Conservation (phyloP, 2,113 vertebrate species). For the Alethe diademata region DNA sequence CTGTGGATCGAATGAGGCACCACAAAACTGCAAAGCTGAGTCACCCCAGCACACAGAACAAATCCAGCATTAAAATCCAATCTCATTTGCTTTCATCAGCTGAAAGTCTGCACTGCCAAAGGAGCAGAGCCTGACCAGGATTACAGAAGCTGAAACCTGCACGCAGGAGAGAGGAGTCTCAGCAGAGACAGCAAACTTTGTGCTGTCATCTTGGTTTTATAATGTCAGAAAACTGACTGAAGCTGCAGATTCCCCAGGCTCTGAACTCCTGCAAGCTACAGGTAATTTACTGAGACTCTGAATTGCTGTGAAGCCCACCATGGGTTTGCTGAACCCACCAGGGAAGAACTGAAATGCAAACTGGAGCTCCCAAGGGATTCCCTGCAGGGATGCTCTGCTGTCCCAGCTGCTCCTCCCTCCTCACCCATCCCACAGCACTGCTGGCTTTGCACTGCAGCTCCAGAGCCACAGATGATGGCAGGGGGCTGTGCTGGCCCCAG, state of each 20-base stretch:
- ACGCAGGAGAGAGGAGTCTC: not conserved
- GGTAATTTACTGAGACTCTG: not conserved
- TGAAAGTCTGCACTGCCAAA: not conserved
- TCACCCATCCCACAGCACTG: not conserved
- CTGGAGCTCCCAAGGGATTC: not conserved
- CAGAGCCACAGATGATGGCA: not conserved
- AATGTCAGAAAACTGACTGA: not conserved
- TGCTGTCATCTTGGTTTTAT: not conserved
- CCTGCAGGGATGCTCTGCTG: not conserved
- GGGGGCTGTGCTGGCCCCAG: not conserved
- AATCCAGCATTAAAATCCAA: not conserved
- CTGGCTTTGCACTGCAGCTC: not conserved
- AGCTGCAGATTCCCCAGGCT: not conserved
- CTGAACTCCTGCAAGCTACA: not conserved
- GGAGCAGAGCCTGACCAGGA: not conserved
- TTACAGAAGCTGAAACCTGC: not conserved
- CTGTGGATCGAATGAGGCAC: rapidly evolving
- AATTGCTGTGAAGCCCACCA: not conserved
- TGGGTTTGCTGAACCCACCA: not conserved
- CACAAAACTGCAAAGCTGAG: not conserved
- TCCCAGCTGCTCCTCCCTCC: not conserved
- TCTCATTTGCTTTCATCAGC: not conserved
- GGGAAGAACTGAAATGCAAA: not conserved
- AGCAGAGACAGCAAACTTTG: not conserved
- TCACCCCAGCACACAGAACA: not conserved